A percentile compares a stretch with the other conserved stretches of the same genome.
These are phyloP conservation scores for Bradypodion pumilum DNA, from an alignment of 2,797 vertebrate genomes.

Conservation along the genomic window DNA sequence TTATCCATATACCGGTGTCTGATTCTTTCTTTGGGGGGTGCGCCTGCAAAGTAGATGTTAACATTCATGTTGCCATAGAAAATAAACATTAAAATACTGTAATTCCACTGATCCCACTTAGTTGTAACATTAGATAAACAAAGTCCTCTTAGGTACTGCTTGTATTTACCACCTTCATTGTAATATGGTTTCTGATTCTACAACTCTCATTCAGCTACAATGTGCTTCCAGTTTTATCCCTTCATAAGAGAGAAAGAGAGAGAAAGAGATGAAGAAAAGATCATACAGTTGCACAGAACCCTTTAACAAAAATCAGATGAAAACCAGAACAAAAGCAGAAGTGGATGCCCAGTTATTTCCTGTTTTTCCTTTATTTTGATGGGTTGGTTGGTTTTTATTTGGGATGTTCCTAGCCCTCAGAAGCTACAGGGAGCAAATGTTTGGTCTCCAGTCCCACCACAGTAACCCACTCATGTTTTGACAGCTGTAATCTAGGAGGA, in stretches of 20 bases:
- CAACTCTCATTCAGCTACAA: neutral
- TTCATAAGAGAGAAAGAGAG: neutral
- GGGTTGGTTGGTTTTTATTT: no score
- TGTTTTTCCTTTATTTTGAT: no score
- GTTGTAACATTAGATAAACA: slow-evolving; percentile 6
- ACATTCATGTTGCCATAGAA: slow-evolving; percentile 4
- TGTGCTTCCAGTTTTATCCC: neutral
- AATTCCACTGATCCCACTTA: neutral
- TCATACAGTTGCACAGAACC: neutral
- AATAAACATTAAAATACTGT: slow-evolving; percentile 13
- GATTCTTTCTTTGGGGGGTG: no score
- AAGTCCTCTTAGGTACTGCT: neutral
- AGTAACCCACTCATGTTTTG: no score
- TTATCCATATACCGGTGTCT: no score
- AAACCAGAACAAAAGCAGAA: no score
- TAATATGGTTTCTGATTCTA: neutral
- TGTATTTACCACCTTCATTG: neutral
- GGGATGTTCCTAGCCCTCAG: no score
- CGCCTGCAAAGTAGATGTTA: neutral
- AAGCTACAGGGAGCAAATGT: no score
- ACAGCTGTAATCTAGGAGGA: neutral
- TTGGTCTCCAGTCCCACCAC: no score
- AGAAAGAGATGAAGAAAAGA: no score
- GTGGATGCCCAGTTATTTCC: no score
- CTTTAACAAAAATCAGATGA: no score